Conservation (phyloP, 2,797 vertebrate genomes). For the Antennarius maculatus region DNA sequence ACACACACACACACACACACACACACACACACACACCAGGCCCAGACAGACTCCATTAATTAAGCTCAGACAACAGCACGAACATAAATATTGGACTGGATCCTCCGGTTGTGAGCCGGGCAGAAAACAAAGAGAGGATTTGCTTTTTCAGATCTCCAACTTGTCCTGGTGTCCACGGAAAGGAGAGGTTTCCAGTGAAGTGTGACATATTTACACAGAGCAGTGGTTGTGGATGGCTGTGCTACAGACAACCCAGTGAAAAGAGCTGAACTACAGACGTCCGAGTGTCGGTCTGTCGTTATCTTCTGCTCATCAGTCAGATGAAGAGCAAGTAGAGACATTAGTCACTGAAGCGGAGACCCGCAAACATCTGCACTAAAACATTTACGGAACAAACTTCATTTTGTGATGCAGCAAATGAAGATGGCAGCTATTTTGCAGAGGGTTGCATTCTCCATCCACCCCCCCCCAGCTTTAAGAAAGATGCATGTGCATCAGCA, state of each 20-base stretch:
- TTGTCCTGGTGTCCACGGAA: constrained; percentile 45
- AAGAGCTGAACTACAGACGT: neutral
- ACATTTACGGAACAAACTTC: neutral
- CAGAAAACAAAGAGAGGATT: constrained; percentile 56
- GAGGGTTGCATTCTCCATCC: neutral
- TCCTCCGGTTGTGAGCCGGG: constrained; percentile 29
- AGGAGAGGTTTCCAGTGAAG: constrained; percentile 28
- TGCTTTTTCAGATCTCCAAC: constrained; percentile 28
- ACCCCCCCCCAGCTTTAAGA: neutral
- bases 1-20: neutral
- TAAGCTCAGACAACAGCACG: constrained; percentile 50
- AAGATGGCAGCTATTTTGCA: neutral
- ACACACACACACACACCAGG: neutral
- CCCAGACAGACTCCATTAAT: constrained; percentile 22
- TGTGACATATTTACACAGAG: constrained; percentile 47
- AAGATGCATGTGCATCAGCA: neutral
- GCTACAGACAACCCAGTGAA: constrained; percentile 1
- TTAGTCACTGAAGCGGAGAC: no score
- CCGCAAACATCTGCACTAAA: neutral
- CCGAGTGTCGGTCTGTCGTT: neutral
- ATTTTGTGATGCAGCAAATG: neutral
- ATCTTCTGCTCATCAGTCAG: neutral
- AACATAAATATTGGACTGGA: constrained; percentile 39
- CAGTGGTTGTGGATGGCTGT: constrained; percentile 20
- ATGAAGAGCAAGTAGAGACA: neutral